Percentiles rank a stretch among this genome's conserved stretches.
Evolutionary conservation across 1,140 invertebrate genomes (phyloP).

Genomic region (Alviniconcha marisindica): DNA sequence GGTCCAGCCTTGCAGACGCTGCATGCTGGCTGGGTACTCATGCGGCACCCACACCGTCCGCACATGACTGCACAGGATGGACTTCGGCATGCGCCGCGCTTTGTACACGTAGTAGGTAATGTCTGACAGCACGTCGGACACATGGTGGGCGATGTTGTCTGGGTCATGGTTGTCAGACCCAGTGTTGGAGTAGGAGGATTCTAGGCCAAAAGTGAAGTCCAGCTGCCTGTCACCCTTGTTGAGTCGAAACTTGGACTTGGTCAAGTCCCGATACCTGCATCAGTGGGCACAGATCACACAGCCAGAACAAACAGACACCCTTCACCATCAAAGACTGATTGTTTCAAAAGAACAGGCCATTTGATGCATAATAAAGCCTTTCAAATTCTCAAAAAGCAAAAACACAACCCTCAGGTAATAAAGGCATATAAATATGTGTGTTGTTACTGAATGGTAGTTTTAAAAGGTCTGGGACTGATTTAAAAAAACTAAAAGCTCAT

Average conservation of each 20-base stretch:
- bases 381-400: no score
- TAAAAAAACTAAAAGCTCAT: no score
- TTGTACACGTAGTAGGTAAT: conserved; percentile 99
- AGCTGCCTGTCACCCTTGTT: conserved; percentile 98
- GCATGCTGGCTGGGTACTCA: conserved; percentile 93
- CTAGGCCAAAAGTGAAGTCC: conserved; percentile 85
- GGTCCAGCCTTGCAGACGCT: conserved; percentile 93
- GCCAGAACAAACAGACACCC: no score
- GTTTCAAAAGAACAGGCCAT: no score
- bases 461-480: no score
- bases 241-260: conserved; percentile 95
- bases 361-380: no score
- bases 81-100: conserved; percentile 88
- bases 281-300: background rate
- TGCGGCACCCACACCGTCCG: conserved; percentile 83
- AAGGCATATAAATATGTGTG: no score
- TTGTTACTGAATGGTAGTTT: no score
- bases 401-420: no score
- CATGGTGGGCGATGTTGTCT: conserved; percentile 89
- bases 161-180: conserved; percentile 17
- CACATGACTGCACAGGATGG: conserved; percentile 93
- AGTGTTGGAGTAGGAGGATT: conserved; percentile 15
- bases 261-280: conserved; percentile 84
- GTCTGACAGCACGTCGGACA: conserved; percentile 96
- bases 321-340: no score